Percentiles rank a stretch among this genome's conserved stretches.
phyloP scores from a whole-genome alignment of 1,140 invertebrate species.

The Notospermus geniculatus region DNA sequence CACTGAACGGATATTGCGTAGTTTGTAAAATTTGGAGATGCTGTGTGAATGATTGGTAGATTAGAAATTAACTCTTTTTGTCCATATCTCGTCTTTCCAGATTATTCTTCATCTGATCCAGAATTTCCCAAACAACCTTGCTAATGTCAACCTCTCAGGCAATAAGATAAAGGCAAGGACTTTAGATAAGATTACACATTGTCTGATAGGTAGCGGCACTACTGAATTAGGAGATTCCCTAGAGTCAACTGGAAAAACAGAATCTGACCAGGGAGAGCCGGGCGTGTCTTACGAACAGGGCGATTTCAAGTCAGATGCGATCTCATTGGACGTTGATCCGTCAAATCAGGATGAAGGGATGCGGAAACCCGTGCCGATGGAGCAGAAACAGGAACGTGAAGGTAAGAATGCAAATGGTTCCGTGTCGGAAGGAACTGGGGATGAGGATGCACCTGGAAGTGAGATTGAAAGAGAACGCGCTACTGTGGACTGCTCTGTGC shows the following conservation, averaged over 20 bases:
- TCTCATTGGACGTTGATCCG: background rate
- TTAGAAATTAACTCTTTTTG: too few relatives aligned
- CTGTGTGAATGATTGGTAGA: too few relatives aligned
- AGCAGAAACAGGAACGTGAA: background rate
- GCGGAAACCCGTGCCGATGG: background rate
- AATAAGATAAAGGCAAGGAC: constrained; percentile 10
- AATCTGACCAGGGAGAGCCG: background rate
- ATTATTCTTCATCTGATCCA: constrained; percentile 8
- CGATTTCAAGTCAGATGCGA: background rate
- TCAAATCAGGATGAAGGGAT: background rate
- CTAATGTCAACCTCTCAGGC: constrained; percentile 6
- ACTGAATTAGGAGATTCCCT: background rate
- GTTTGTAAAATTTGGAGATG: too few relatives aligned
- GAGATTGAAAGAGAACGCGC: background rate
- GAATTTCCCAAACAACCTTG: constrained; percentile 11
- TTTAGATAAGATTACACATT: constrained; percentile 6
- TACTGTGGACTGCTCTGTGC: background rate
- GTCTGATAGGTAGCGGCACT: background rate
- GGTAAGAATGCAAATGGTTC: background rate
- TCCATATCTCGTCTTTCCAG: too few relatives aligned
- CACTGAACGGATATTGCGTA: too few relatives aligned
- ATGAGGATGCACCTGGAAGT: background rate
- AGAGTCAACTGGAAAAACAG: background rate
- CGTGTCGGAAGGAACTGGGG: too few relatives aligned
- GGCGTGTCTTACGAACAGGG: background rate